Conservation (phyloP, 2,797 vertebrate genomes). For the Premnoplex brunnescens region DNA sequence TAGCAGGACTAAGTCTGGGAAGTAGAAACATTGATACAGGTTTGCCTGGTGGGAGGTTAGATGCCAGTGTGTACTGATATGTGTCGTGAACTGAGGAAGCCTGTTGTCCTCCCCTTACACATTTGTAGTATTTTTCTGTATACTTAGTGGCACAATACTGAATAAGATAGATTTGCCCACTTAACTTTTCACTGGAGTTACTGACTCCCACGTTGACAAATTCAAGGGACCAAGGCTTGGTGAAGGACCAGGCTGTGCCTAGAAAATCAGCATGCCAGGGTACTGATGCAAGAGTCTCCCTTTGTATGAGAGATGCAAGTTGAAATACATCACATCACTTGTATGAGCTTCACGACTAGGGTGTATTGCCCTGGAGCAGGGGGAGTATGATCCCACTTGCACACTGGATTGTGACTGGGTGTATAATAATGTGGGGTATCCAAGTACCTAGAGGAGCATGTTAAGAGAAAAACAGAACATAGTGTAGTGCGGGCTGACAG, state of each 20-base stretch:
- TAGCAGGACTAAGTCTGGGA: neutral
- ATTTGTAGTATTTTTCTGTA: neutral
- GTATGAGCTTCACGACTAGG: accelerated
- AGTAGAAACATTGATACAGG: neutral
- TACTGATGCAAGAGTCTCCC: neutral
- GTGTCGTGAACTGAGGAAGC: neutral
- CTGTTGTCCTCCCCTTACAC: neutral
- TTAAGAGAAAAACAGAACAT: neutral
- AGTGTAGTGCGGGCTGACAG: neutral
- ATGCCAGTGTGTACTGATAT: neutral
- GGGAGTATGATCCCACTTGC: neutral
- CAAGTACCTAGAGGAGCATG: neutral
- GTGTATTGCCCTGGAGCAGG: neutral
- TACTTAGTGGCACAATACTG: neutral
- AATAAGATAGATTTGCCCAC: neutral
- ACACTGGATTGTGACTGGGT: neutral
- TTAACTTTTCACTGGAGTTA: neutral
- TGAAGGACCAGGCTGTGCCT: neutral
- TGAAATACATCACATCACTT: neutral
- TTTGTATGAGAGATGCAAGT: neutral
- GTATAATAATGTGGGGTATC: neutral
- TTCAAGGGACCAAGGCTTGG: neutral
- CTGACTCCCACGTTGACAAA: neutral
- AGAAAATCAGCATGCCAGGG: neutral
- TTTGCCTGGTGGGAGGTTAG: neutral